Base-by-base conservation (phyloP, 2,113 vertebrate species). In the Epinephelus cyanopodus region DNA sequence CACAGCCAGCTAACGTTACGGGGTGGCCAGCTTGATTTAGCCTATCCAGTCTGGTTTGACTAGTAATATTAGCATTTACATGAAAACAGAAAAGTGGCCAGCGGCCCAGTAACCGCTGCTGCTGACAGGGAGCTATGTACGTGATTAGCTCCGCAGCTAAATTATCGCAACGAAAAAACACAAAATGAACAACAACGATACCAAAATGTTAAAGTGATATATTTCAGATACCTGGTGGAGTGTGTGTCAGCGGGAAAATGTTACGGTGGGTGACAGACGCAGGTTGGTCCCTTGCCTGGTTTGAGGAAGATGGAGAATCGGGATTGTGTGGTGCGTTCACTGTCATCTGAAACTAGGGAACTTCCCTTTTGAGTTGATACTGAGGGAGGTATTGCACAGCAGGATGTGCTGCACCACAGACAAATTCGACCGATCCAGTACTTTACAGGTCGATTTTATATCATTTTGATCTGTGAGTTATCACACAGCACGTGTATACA, bases 291-390 rank as follows among this genome's bases (percentile, higher is more conserved):
- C 74, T 85, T 61, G 50, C 45, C 79, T 47, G 45, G 68, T 72
- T 64, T 64, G 80, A 85, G 83, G 78, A 93, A 92, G 92, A 94
- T 93, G 93, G 90, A 93, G 92, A 93, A 88, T 79, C 42, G 54
- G 80, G 82, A 79, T 62, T 54, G 57, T 14, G 45, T 77, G 91
- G 12, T 12, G 29, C 77, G 53, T 93, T 93, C 81, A 45, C 0
- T 0, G 45, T 47, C 71, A 11, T 0, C 27, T 82, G 69, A 85
- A 73, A 80, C 6, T 13, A 52, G 63, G 66, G 0, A 2, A 83
- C 82, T 90, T 90, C 77, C 81, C 50, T 6, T 0, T 75, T 56
- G 4, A 6, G 60, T 13, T 27, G 1, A n/a, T n/a, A 7, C 33
- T 7, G 33, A 37, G 33, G 33, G 33, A 37, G 33, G 33, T 37